Percentiles rank a stretch among this genome's conserved stretches.
Conservation (phyloP, 2,113 vertebrate genomes). For the Martes martes region DNA sequence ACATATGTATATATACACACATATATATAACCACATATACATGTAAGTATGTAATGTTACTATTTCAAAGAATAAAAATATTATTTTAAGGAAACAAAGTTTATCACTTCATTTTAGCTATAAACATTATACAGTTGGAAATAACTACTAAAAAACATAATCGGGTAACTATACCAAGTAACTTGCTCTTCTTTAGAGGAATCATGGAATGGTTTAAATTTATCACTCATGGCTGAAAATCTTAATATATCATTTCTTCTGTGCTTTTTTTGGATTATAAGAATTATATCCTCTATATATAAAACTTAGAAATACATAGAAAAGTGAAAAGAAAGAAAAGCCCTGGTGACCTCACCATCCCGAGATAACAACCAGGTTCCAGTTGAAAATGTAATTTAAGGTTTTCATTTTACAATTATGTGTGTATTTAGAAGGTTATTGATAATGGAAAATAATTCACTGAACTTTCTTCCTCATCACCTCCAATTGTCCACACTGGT, state of each 20-base stretch:
- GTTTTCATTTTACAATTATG: neutral
- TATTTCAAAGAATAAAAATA: neutral
- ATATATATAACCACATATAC: too few species aligned
- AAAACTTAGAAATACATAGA: neutral
- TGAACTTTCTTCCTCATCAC: neutral
- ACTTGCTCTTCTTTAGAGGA: neutral
- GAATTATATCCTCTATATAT: neutral
- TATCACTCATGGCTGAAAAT: neutral
- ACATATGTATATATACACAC: neutral
- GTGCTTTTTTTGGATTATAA: neutral
- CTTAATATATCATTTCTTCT: neutral
- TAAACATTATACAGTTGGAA: neutral
- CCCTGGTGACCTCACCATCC: neutral
- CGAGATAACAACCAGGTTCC: neutral
- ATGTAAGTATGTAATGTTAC: neutral
- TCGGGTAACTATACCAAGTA: neutral
- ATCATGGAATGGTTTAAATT: neutral
- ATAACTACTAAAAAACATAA: neutral
- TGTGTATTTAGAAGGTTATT: neutral
- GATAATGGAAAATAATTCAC: neutral
- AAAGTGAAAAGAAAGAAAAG: neutral
- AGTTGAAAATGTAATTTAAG: neutral
- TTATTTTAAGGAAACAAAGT: neutral
- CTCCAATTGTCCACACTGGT: neutral
- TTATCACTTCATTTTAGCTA: neutral